Conservation (phyloP, 1,140 invertebrate species). For the Nasonia longicornis region DNA sequence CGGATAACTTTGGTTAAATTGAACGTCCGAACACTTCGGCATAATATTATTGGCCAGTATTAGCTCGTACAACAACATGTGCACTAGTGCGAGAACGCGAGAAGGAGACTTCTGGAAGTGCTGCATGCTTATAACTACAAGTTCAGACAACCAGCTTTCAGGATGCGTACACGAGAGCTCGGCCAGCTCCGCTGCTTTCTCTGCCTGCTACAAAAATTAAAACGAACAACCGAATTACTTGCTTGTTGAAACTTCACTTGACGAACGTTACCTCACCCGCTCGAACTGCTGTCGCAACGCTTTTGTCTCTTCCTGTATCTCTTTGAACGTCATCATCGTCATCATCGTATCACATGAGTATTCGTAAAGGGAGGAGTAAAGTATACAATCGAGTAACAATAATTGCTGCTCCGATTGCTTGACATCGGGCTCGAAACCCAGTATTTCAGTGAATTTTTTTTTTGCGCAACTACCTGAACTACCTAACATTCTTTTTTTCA, state of each 20-base stretch:
- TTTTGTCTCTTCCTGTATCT: neutral
- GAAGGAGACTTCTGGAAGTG: neutral
- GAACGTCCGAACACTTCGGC: conserved; percentile 1
- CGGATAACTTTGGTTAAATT: neutral
- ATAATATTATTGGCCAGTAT: conserved; percentile 23
- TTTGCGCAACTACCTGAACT: neutral
- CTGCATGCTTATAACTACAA: conserved; percentile 13
- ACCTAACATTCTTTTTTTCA: neutral
- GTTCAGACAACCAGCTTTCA: conserved; percentile 25
- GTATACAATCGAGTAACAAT: neutral
- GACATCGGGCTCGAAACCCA: neutral
- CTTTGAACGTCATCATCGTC: neutral
- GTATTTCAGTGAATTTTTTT: neutral
- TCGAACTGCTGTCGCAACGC: conserved; percentile 14
- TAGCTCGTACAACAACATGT: neutral
- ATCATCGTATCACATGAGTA: neutral
- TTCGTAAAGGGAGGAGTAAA: neutral
- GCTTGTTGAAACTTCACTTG: conserved; percentile 11
- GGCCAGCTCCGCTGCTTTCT: neutral
- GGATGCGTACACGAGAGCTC: neutral
- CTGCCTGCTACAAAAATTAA: neutral
- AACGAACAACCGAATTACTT: conserved; percentile 1
- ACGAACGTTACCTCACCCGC: neutral
- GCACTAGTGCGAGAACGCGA: neutral
- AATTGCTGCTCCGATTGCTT: neutral